These are phyloP conservation scores for Bombus haemorrhoidalis DNA, from an alignment of 1,140 invertebrate genomes.

Conservation along the genomic window DNA sequence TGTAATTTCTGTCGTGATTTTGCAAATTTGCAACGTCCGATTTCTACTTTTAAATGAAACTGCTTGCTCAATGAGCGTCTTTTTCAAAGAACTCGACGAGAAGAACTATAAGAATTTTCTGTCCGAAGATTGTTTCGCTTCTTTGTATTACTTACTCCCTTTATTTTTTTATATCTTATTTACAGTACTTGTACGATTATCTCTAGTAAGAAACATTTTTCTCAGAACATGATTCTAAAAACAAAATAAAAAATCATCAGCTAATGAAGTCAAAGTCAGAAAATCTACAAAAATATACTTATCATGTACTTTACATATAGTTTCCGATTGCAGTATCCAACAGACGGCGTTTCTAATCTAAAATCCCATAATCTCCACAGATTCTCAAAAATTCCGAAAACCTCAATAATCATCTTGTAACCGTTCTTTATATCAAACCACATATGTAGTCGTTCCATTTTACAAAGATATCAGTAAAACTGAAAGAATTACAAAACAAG, in stretches of 20 bases:
- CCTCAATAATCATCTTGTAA: too few relatives aligned
- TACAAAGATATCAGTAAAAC: too few relatives aligned
- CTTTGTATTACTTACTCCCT: not conserved
- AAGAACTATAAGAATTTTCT: not conserved
- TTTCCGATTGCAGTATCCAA: not conserved
- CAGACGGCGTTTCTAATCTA: too few relatives aligned
- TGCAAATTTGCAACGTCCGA: not conserved
- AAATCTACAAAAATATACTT: not conserved
- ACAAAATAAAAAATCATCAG: too few relatives aligned
- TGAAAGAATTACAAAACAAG: too few relatives aligned
- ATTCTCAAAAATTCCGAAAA: too few relatives aligned
- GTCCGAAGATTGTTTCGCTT: not conserved
- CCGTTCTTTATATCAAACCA: too few relatives aligned
- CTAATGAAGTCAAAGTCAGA: not conserved
- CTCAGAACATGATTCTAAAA: not conserved
- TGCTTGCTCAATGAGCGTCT: not conserved
- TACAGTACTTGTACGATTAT: not conserved
- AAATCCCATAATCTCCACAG: too few relatives aligned
- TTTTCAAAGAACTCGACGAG: not conserved
- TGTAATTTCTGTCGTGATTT: slow-evolving; percentile 40
- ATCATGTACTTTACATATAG: too few relatives aligned
- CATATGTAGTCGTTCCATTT: too few relatives aligned
- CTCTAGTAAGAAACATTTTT: not conserved
- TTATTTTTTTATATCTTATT: not conserved
- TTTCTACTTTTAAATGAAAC: slow-evolving; percentile 18